Percentiles rank a stretch among this genome's conserved stretches.
These are phyloP conservation scores for Porites rus DNA, from an alignment of 92 coral and sea anemone species.

Conservation along the genomic window DNA sequence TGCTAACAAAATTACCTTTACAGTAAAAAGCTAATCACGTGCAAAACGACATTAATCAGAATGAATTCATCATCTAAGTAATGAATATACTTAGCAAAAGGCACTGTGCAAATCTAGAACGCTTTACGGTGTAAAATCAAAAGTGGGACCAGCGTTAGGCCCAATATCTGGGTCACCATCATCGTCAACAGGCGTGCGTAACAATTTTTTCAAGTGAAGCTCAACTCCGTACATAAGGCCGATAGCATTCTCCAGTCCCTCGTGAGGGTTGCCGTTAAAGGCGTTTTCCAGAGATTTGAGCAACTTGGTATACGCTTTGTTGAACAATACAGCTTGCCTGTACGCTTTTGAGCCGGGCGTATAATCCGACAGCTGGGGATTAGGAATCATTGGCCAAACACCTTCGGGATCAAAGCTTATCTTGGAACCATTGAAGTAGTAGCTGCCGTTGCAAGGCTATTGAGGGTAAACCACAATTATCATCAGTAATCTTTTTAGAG, in stretches of 20 bases:
- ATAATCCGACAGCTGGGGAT: constrained; percentile 35
- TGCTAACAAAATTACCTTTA: too few species aligned
- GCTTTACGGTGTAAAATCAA: constrained; percentile 19
- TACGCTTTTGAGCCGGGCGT: constrained; percentile 30
- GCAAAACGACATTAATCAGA: background rate
- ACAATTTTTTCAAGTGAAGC: constrained; percentile 42
- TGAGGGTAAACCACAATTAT: background rate
- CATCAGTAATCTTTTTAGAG: background rate
- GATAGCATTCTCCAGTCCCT: constrained; percentile 46
- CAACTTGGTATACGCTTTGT: constrained; percentile 32
- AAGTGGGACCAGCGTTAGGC: constrained; percentile 67
- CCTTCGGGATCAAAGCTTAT: constrained; percentile 42
- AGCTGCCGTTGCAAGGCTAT: constrained; percentile 3
- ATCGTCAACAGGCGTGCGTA: constrained; percentile 53
- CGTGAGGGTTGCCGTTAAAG: constrained; percentile 34
- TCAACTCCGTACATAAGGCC: constrained; percentile 52
- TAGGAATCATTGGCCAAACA: constrained; percentile 54
- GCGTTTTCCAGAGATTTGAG: constrained; percentile 29
- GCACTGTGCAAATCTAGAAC: background rate
- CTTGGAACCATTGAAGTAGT: constrained; percentile 27
- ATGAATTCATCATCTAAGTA: background rate
- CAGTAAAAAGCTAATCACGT: background rate
- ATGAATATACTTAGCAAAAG: background rate
- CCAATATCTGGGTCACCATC: constrained; percentile 63
- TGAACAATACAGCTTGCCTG: constrained; percentile 14